These are phyloP conservation scores for Garra rufa DNA, from an alignment of 2,113 vertebrate species.

Conservation along the genomic window DNA sequence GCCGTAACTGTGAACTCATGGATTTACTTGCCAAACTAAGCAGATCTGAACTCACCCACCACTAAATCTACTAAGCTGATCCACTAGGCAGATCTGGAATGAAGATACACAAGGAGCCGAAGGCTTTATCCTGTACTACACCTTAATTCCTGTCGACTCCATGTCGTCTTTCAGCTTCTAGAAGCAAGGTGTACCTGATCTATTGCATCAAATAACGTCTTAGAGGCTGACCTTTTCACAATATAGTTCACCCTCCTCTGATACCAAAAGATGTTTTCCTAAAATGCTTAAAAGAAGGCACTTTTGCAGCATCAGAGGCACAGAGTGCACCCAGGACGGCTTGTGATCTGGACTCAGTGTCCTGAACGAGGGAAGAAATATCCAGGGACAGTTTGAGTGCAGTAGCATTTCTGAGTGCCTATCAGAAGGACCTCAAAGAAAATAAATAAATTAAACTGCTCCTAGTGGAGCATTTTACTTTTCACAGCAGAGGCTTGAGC, in stretches of 20 bases:
- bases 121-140: conserved; percentile 34
- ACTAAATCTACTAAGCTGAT: conserved; percentile 20
- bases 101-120: conserved; percentile 19
- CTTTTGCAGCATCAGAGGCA: conserved; percentile 7
- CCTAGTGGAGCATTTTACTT: conserved; percentile 34
- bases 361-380: conserved; percentile 1
- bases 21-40: conserved; percentile 47
- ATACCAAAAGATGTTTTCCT: neutral
- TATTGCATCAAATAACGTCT: conserved; percentile 41
- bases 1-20: conserved; percentile 57
- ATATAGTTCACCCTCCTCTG: conserved; percentile 25
- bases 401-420: conserved; percentile 9
- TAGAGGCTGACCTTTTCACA: conserved; percentile 50
- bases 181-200: conserved; percentile 50
- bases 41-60: conserved; percentile 16
- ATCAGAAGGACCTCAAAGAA: conserved; percentile 25
- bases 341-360: conserved; percentile 5
- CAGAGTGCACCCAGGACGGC: neutral
- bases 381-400: conserved; percentile 3
- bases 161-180: conserved; percentile 30
- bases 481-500: conserved; percentile 11
- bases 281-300: neutral
- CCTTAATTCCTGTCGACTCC: neutral
- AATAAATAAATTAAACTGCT: conserved; percentile 5
- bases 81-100: conserved; percentile 52